A percentile compares a stretch with the other conserved stretches of the same genome.
phyloP scores from a whole-genome alignment of 2,113 vertebrate genomes.

The Notiomystis cincta region DNA sequence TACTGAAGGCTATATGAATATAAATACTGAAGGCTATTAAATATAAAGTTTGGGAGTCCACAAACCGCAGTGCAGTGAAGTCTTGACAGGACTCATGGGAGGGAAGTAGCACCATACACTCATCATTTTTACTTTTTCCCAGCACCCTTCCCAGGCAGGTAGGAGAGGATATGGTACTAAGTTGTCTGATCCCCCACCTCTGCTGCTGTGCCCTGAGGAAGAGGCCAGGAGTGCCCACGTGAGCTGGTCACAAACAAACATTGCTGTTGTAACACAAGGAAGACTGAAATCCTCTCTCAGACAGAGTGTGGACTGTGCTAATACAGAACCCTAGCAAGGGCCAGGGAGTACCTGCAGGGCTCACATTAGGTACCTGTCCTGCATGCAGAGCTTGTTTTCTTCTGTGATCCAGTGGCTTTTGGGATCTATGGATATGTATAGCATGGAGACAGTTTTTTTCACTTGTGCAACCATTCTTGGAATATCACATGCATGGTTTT shows the following conservation, averaged over 20 bases:
- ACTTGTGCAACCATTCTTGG: neutral
- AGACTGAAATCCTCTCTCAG: neutral
- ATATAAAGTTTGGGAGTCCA: neutral
- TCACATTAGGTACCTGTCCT: rapidly evolving
- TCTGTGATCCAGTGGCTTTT: neutral
- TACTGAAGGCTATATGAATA: neutral
- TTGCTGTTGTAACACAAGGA: neutral
- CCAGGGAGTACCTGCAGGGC: neutral
- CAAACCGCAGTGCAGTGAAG: neutral
- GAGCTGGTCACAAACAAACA: neutral
- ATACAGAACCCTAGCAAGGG: neutral
- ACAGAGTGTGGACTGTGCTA: neutral
- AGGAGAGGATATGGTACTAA: neutral
- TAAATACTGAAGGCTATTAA: neutral
- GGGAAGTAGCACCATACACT: neutral
- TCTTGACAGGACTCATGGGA: neutral
- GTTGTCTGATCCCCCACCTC: neutral
- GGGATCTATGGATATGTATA: neutral
- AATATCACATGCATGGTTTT: neutral
- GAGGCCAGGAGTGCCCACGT: neutral
- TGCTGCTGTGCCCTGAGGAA: neutral
- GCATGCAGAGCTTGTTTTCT: neutral
- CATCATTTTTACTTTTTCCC: neutral
- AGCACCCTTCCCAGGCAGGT: neutral
- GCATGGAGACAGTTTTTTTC: neutral